Evolutionary conservation across 2,797 vertebrate species (phyloP).

Genomic region (Brachyalestes nurse): DNA sequence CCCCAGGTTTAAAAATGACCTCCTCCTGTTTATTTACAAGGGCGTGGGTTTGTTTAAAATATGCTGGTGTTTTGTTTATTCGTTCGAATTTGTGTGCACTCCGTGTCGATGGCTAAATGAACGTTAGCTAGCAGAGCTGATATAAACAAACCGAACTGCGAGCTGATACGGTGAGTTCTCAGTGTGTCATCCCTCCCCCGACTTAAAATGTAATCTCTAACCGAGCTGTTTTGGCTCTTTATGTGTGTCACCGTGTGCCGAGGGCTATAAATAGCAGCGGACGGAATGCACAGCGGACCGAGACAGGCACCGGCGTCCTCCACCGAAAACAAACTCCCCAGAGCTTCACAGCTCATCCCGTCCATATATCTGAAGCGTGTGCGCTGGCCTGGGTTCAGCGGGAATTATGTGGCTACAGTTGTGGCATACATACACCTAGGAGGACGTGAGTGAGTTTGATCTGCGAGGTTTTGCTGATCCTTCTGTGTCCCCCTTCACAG

Average conservation of each 20-base stretch:
- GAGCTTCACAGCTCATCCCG: not conserved
- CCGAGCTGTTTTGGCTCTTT: conserved; percentile 66
- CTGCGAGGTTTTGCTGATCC: not conserved
- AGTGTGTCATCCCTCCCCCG: not conserved
- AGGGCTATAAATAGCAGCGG: conserved; percentile 78
- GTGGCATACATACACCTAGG: not conserved
- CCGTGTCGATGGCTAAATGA: not conserved
- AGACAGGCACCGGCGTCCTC: conserved; percentile 50
- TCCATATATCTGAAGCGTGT: not conserved
- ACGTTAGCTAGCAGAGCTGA: conserved; percentile 3
- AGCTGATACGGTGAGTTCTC: conserved; percentile 20
- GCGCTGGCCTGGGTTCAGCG: conserved; percentile 8
- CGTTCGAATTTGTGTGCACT: not conserved
- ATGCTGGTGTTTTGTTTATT: not conserved
- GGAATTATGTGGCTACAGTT: not conserved
- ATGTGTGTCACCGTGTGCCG: conserved; percentile 75
- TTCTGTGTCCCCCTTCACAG: not conserved
- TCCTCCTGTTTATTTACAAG: not conserved
- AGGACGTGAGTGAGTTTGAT: not conserved
- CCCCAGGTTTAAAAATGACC: not conserved
- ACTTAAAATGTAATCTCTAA: conserved; percentile 52
- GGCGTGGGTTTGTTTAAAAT: not conserved
- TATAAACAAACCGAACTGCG: conserved; percentile 52
- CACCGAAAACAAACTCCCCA: conserved; percentile 35
- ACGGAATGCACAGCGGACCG: conserved; percentile 67